phyloP scores from a whole-genome alignment of 2,113 vertebrate species.

The Erinaceus europaeus region DNA sequence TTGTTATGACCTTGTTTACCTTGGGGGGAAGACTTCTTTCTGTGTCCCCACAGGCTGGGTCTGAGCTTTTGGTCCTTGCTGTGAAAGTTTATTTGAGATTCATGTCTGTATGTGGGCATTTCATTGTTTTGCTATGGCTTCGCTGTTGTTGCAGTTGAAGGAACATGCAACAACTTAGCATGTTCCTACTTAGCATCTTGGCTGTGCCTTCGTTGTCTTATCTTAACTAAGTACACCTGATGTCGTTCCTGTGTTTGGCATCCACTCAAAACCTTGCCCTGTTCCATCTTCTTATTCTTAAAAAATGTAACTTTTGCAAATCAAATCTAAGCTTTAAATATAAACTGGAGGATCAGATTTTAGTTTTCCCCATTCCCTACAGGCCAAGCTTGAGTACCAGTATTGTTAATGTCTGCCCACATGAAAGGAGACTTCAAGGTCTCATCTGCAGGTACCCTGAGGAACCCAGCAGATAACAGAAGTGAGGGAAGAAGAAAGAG shows the following conservation, averaged over 20 bases:
- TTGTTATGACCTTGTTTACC: too few species aligned
- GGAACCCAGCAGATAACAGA: neutral
- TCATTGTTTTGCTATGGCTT: too few species aligned
- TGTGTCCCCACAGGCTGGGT: too few species aligned
- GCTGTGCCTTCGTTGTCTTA: too few species aligned
- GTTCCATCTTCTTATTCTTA: neutral
- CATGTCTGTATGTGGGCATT: too few species aligned
- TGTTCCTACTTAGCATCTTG: too few species aligned
- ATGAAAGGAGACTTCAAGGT: neutral
- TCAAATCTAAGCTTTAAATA: neutral
- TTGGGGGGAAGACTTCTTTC: too few species aligned
- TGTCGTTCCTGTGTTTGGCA: neutral
- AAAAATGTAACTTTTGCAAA: neutral
- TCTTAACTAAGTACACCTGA: neutral
- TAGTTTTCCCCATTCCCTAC: neutral
- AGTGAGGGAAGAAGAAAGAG: too few species aligned
- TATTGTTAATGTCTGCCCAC: accelerated
- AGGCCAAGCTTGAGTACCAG: neutral
- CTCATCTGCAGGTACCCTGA: neutral
- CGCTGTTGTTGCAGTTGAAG: too few species aligned
- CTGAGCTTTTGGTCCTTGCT: too few species aligned
- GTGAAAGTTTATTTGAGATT: too few species aligned
- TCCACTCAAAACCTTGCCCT: neutral
- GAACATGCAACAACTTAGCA: too few species aligned
- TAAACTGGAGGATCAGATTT: neutral